Evolutionary conservation across 2,113 vertebrate genomes (phyloP).

Genomic region (Felis chaus): DNA sequence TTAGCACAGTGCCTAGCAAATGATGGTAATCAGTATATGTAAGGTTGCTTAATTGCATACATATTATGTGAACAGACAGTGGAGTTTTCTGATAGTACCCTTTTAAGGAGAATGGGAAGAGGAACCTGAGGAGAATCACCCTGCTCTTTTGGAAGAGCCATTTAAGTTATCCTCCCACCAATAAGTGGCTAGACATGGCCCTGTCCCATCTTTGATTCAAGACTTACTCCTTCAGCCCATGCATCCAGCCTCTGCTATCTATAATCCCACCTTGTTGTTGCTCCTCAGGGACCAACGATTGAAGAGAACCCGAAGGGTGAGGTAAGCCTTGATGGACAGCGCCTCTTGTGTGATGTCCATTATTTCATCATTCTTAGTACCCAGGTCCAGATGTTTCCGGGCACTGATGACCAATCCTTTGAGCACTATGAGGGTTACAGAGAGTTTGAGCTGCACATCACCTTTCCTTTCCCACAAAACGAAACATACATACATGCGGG

Average conservation of each 20-base stretch:
- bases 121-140: neutral
- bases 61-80: neutral
- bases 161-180: neutral
- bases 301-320: slow-evolving; percentile 5
- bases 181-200: neutral
- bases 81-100: neutral
- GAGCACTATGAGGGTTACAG: neutral
- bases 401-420: neutral
- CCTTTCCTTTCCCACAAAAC: neutral
- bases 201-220: neutral
- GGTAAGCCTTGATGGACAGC: neutral
- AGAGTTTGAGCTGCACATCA: too few relatives aligned
- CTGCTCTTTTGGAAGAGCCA: neutral
- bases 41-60: neutral
- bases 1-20: neutral
- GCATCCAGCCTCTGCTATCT: too few relatives aligned
- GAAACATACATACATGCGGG: neutral
- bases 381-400: neutral
- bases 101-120: neutral
- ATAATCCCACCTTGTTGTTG: neutral
- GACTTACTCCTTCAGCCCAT: neutral
- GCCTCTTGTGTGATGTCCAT: neutral
- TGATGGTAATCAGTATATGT: neutral
- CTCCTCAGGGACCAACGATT: neutral
- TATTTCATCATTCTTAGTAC: neutral